Evolutionary conservation across 1,140 invertebrate species (phyloP).

Genomic region (Bombus breviceps): DNA sequence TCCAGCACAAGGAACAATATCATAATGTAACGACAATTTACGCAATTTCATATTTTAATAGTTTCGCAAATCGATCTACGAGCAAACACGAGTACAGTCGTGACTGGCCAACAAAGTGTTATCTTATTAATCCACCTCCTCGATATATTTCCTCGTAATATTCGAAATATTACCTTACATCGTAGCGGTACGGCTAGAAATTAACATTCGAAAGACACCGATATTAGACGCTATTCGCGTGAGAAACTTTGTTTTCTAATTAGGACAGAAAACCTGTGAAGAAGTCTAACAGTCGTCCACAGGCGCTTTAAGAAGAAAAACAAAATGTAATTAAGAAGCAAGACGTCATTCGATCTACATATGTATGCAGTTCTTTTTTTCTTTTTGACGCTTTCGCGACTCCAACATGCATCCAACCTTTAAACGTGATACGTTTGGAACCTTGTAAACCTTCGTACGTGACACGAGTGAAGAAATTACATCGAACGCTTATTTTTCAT

Average conservation of each 20-base stretch:
- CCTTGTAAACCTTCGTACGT: too few species aligned
- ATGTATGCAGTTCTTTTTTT: background rate
- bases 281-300: background rate
- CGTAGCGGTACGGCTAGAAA: background rate
- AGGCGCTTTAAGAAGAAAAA: background rate
- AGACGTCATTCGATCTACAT: constrained; percentile 4
- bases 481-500: background rate
- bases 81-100: background rate
- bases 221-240: background rate
- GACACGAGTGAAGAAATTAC: background rate
- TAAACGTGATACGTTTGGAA: too few species aligned
- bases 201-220: too few species aligned
- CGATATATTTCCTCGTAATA: background rate
- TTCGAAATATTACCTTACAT: background rate
- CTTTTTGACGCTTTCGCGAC: background rate
- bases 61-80: background rate
- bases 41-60: background rate
- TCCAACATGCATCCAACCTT: background rate
- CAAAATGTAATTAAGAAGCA: constrained; percentile 10
- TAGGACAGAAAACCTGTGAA: background rate
- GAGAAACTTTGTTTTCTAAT: constrained; percentile 5
- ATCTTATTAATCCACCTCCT: too few species aligned
- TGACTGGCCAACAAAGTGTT: too few species aligned
- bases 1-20: too few species aligned
- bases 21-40: background rate